Evolutionary conservation across 2,113 vertebrate genomes (phyloP).

Genomic region (Amblyopsis rosae): DNA sequence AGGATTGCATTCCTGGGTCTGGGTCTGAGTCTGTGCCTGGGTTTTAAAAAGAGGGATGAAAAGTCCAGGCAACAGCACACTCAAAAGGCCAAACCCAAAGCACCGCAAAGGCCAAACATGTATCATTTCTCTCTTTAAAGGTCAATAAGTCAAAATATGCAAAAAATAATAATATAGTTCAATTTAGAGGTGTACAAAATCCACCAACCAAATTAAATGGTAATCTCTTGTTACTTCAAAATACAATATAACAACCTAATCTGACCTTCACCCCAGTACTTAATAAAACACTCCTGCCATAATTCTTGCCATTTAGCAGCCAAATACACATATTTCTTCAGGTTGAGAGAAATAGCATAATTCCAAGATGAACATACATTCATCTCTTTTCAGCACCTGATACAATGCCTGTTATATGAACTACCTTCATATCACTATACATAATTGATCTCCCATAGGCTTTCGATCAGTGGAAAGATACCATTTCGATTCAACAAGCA

Average conservation of each 20-base stretch:
- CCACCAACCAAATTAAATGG: neutral
- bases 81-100: constrained; percentile 15
- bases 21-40: constrained; percentile 20
- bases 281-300: too few relatives aligned
- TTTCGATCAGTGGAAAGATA: constrained; percentile 52
- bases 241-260: neutral
- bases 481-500: constrained; percentile 8
- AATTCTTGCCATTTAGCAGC: neutral
- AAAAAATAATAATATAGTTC: neutral
- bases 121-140: constrained; percentile 18
- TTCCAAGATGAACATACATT: neutral
- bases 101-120: constrained; percentile 5
- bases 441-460: constrained; percentile 34
- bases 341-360: neutral
- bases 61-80: constrained; percentile 38
- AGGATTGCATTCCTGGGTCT: constrained; percentile 50
- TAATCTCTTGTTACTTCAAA: neutral
- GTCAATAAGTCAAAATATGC: too few relatives aligned
- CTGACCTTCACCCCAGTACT: neutral
- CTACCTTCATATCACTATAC: constrained; percentile 7
- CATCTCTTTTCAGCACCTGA: constrained; percentile 2
- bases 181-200: neutral
- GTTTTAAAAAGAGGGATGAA: constrained; percentile 12
- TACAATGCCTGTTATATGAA: constrained; percentile 17
- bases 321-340: neutral